Evolutionary conservation across 2,113 vertebrate species (phyloP).

Genomic region (Pantherophis guttatus): DNA sequence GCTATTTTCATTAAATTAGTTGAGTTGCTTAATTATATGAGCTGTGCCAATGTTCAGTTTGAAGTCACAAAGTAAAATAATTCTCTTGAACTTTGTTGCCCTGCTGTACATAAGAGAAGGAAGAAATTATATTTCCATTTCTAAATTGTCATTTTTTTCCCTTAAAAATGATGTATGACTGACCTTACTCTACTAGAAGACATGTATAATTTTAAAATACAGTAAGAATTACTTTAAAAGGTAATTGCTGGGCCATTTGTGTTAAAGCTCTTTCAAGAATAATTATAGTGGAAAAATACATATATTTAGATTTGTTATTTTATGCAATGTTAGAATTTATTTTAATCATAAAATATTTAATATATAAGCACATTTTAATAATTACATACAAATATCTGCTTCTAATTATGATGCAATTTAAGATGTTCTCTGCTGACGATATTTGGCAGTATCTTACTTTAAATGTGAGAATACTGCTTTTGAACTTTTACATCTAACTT

Average conservation of each 20-base stretch:
- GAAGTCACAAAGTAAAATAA: not conserved
- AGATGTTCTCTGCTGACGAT: not conserved
- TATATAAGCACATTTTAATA: conserved; percentile 12
- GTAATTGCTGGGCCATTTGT: not conserved
- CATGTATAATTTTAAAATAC: not conserved
- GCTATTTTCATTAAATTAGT: not conserved
- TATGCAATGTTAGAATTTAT: conserved; percentile 21
- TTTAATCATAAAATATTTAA: conserved; percentile 24
- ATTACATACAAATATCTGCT: conserved; percentile 3
- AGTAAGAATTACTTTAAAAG: not conserved
- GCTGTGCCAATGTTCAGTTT: not conserved
- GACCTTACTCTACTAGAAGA: not conserved
- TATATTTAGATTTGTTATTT: conserved; percentile 6
- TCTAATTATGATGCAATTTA: conserved; percentile 28
- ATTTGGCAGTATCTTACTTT: conserved; percentile 1
- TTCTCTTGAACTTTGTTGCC: not conserved
- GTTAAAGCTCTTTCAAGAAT: not conserved
- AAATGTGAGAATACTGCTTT: not conserved
- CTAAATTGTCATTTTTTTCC: not conserved
- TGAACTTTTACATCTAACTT: not conserved
- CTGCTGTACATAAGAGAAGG: not conserved
- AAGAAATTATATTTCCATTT: not conserved
- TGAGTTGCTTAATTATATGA: not conserved
- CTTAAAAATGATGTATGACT: not conserved
- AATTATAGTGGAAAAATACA: not conserved